Evolutionary conservation across 2,113 vertebrate genomes (phyloP).

Genomic region (Rhinoptilus africanus): DNA sequence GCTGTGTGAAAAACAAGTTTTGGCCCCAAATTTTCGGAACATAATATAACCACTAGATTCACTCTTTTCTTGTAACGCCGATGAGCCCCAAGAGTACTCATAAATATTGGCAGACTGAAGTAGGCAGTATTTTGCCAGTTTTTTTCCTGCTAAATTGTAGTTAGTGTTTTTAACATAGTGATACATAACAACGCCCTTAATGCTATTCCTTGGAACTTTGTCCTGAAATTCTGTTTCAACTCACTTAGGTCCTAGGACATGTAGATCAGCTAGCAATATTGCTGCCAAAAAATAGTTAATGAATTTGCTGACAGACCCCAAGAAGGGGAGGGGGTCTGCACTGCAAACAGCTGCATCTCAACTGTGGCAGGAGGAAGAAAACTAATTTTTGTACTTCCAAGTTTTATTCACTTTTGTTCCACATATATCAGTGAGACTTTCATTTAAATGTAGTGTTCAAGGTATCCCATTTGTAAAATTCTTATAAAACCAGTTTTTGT

Average conservation of each 20-base stretch:
- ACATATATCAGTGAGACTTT: fast-evolving
- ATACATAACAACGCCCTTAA: conserved; percentile 52
- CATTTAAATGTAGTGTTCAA: not conserved
- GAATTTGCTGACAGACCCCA: not conserved
- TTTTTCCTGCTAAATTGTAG: conserved; percentile 29
- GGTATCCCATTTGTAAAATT: not conserved
- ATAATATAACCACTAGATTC: conserved; percentile 2
- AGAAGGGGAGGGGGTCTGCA: not conserved
- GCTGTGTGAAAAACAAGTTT: conserved; percentile 39
- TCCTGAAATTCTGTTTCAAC: conserved; percentile 45
- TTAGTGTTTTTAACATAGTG: conserved; percentile 40
- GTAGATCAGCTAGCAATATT: not conserved
- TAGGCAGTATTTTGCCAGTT: conserved; percentile 46
- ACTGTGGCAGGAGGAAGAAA: not conserved
- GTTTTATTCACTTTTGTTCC: not conserved
- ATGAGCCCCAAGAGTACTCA: conserved; percentile 42
- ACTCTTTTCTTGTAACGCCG: conserved; percentile 5
- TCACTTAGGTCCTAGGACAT: not conserved
- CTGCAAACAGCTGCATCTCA: not conserved
- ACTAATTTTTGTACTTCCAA: not conserved
- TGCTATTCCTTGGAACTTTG: not conserved
- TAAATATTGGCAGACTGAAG: conserved; percentile 41
- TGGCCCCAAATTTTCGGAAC: conserved; percentile 26
- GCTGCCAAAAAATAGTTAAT: conserved; percentile 1
- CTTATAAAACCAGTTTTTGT: not conserved